Evolutionary conservation across 2,797 vertebrate genomes (phyloP), one percentile per base, ranked within the genome.

Genomic region (Heterohyrax brucei): DNA sequence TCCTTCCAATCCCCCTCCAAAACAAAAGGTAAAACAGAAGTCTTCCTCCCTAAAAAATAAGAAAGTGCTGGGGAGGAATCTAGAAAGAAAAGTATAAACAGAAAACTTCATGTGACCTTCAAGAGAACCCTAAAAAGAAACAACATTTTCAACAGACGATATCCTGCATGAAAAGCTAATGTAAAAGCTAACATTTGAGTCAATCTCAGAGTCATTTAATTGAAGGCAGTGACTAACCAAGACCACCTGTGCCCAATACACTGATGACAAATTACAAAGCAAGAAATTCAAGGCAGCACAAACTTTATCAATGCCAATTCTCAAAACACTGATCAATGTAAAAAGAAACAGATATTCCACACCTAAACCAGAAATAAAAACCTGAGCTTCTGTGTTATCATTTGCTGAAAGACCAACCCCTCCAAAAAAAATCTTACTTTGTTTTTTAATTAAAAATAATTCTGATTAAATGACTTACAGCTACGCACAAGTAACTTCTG

Each of bases 171-270:
- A 91, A 95, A 97, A 94, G 93, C 62, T 84, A 93, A 93, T 44
- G 39, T 53, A 81, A 81, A 91, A 93, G 72, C 81, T 95, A 94
- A 95, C 87, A 92, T 89, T 64, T 77, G 24, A 28, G 76, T 92
- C 90, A 84, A 96, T 95, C 76, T 93, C 75, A 95, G 94, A 97
- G 77, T 91, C 94, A 97, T 95, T 96, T 95, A 95, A 97, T 64
- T 96, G 82, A 96, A 97, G 21, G 86, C 70, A 92, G 44, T 66
- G 64, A 89, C 95, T 96, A 95, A 97, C 85, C 61, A 97, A 91
- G 89, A 93, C 91, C 94, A 96, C 76, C 91, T 96, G 90, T 91
- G 76, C 76, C 84, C 76, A 94, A 95, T 91, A 93, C 33, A 56
- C 66, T 33, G 77, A 7, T 96, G 84, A 86, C 48, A 94, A 94